Base-by-base conservation (phyloP, 2,888 invertebrate genomes). In the Syrista parreyssii region DNA sequence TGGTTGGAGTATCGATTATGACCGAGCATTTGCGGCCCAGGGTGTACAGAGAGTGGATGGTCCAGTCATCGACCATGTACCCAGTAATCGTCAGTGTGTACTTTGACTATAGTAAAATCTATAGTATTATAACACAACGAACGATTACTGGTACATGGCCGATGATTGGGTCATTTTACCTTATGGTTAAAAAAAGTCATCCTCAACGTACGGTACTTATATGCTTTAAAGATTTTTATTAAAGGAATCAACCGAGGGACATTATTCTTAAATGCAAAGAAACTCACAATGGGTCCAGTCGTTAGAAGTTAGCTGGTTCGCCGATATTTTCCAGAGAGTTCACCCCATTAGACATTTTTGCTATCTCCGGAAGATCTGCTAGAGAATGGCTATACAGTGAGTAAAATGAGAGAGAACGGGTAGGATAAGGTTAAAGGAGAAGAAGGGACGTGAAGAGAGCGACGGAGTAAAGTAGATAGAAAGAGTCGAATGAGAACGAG, bases 291-390 rank as follows among this genome's bases (percentile, higher is more conserved):
- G 80, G 85, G 79, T 84, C 83, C 82, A 80, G 85, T 75, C 82
- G 86, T 36, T 78, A 78, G 36, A 75, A 78, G 72, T 69, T 68
- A 85, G 84, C 86, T 85, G 87, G 84, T 84, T 84, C 84, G 83
- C 84, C 79, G 87, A 87, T 88, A 90, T 91, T 91, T 91, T 90
- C 90, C 89, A 84, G 83, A 85, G 90, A 91, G 89, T 91, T 90
- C 90, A 90, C 90, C 88, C 91, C 90, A 91, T 91, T 90, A 91
- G 90, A 89, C 90, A 90, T 90, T 89, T 89, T 88, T 88, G 87
- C 89, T 90, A 89, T 90, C 90, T 89, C 85, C 80, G 82, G 12
- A 33, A 87, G 85, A 89, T 88, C 88, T 86, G 86, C 82, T 84
- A 79, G 83, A 84, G 84, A 82, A 84, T 82, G 81, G 23, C 23